These are phyloP conservation scores for Cavia porcellus DNA, from an alignment of 2,113 vertebrate genomes.

Conservation along the genomic window DNA sequence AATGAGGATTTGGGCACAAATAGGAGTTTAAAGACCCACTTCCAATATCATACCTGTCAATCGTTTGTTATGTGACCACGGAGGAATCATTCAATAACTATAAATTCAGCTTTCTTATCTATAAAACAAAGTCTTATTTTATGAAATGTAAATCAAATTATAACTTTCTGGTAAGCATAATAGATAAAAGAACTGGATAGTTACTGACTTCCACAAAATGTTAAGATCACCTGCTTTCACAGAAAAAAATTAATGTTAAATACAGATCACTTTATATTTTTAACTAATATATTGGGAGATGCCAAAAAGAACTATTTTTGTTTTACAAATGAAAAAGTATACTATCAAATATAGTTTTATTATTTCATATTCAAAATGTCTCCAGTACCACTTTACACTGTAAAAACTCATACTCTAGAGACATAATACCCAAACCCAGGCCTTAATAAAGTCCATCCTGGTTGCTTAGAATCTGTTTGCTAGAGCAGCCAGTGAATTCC, in stretches of 20 bases:
- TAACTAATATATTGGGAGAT: not conserved
- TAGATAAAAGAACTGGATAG: not conserved
- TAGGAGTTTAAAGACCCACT: not conserved
- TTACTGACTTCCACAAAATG: not conserved
- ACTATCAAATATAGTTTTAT: not conserved
- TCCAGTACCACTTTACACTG: not conserved
- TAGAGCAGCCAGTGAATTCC: not conserved
- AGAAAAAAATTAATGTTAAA: not conserved
- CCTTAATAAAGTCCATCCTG: not conserved
- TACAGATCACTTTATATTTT: not conserved
- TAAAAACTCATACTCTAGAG: not conserved
- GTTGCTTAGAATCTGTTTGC: not conserved
- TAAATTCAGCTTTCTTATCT: not conserved
- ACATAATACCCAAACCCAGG: not conserved
- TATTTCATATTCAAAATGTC: not conserved
- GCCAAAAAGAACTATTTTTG: not conserved
- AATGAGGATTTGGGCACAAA: not conserved
- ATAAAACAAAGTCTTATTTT: not conserved
- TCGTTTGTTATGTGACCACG: not conserved
- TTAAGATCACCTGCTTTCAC: not conserved
- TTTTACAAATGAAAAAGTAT: not conserved
- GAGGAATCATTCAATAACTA: not conserved
- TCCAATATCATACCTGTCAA: not conserved
- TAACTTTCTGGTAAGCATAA: not conserved
- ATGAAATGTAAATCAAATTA: not conserved